These are phyloP conservation scores for Harpalus rubripes DNA, from an alignment of 2,888 invertebrate genomes.

Conservation along the genomic window DNA sequence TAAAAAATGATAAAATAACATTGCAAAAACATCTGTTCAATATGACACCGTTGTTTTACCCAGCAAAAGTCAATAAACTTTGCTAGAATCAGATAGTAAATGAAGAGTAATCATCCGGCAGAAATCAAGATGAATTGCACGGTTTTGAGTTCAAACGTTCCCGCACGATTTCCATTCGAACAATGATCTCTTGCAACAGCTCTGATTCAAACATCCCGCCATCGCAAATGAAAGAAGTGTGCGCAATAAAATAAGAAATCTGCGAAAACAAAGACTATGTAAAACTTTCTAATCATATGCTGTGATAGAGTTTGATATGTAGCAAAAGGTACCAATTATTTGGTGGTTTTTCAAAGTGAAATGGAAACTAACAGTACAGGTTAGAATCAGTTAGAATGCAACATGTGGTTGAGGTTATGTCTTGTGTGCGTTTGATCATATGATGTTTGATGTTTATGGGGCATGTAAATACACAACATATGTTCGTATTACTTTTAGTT, in stretches of 20 bases:
- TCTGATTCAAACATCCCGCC: constrained; percentile 42
- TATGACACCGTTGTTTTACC: constrained; percentile 15
- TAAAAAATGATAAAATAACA: constrained; percentile 8
- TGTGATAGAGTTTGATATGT: constrained; percentile 29
- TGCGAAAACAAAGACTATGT: constrained; percentile 34
- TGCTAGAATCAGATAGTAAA: constrained; percentile 54
- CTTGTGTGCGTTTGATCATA: too few relatives aligned
- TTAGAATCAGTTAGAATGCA: background rate
- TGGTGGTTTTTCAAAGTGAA: background rate
- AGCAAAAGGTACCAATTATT: constrained; percentile 37
- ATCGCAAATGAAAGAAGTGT: constrained; percentile 27
- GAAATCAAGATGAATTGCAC: constrained; percentile 51
- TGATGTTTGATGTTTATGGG: background rate
- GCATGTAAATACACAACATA: background rate
- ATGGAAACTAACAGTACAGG: background rate
- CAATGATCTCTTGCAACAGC: constrained; percentile 58
- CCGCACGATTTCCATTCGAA: constrained; percentile 59
- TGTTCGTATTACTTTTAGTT: background rate
- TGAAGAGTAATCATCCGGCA: constrained; percentile 47
- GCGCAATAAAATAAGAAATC: constrained; percentile 42
- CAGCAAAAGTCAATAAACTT: constrained; percentile 49
- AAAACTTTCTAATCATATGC: constrained; percentile 46
- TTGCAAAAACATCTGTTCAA: constrained; percentile 12
- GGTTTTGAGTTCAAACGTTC: constrained; percentile 22
- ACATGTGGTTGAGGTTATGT: background rate